phyloP scores from a whole-genome alignment of 1,140 invertebrate genomes.

The Heliconius melpomene region DNA sequence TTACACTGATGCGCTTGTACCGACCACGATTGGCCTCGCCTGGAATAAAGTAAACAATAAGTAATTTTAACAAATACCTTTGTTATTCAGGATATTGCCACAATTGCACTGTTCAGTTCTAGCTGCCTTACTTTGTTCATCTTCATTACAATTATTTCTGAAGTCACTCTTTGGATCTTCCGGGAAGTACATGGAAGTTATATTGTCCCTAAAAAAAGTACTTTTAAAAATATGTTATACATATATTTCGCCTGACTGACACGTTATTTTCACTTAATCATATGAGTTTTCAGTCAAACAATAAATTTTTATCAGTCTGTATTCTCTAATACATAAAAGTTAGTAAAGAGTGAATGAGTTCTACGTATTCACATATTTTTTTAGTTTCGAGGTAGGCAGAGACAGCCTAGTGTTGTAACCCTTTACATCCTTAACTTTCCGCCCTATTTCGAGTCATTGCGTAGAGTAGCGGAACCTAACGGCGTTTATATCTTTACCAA shows the following conservation, averaged over 20 bases:
- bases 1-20: too few species aligned
- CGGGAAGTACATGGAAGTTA: constrained; percentile 51
- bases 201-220: constrained; percentile 60
- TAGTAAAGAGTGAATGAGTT: too few species aligned
- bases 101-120: background rate
- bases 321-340: too few species aligned
- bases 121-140: background rate
- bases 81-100: background rate
- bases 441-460: background rate
- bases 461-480: background rate
- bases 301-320: too few species aligned
- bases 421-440: too few species aligned
- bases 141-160: background rate
- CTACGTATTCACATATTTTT: too few species aligned
- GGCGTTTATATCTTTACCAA: background rate
- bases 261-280: too few species aligned
- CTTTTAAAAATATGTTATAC: background rate
- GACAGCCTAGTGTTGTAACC: too few species aligned
- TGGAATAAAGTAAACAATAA: background rate
- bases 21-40: background rate
- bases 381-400: too few species aligned
- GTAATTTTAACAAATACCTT: background rate
- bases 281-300: too few species aligned
- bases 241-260: too few species aligned
- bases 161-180: constrained; percentile 23